Percentiles rank a stretch among this genome's conserved stretches.
phyloP scores from a whole-genome alignment of 2,113 vertebrate genomes.

The Syngnathus scovelli region DNA sequence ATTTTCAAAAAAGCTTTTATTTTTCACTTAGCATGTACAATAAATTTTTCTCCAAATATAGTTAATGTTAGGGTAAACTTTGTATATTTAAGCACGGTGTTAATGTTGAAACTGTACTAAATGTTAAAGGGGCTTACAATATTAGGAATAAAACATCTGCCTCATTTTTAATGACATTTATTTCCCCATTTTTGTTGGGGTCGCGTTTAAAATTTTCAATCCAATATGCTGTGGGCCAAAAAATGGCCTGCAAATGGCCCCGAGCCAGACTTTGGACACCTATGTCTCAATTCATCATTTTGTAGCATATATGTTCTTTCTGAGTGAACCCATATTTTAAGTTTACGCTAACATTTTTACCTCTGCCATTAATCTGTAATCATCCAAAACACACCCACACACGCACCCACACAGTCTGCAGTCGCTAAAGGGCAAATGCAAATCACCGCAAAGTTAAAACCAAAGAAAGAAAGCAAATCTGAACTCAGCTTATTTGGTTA shows the following conservation, averaged over 20 bases:
- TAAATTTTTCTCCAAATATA: neutral
- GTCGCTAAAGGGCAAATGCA: slow-evolving; percentile 53
- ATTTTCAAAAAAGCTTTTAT: neutral
- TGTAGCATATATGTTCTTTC: neutral
- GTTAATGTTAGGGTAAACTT: neutral
- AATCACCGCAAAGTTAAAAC: slow-evolving; percentile 60
- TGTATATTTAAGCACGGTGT: neutral
- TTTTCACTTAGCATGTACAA: neutral
- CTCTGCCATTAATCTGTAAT: neutral
- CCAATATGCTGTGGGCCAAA: neutral
- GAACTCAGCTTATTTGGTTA: slow-evolving; percentile 59
- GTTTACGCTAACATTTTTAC: neutral
- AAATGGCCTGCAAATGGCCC: neutral
- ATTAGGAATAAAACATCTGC: neutral
- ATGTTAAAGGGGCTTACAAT: neutral
- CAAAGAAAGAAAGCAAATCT: slow-evolving; percentile 38
- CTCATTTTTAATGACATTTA: neutral
- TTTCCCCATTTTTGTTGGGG: neutral
- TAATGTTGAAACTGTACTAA: neutral
- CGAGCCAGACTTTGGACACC: neutral
- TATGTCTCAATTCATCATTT: neutral
- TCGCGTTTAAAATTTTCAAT: neutral
- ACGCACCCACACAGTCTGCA: slow-evolving; percentile 16
- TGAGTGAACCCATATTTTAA: neutral
- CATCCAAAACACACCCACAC: slow-evolving; percentile 10